Evolutionary conservation across 2,888 invertebrate genomes (phyloP).

Genomic region (Agonopterix arenella): DNA sequence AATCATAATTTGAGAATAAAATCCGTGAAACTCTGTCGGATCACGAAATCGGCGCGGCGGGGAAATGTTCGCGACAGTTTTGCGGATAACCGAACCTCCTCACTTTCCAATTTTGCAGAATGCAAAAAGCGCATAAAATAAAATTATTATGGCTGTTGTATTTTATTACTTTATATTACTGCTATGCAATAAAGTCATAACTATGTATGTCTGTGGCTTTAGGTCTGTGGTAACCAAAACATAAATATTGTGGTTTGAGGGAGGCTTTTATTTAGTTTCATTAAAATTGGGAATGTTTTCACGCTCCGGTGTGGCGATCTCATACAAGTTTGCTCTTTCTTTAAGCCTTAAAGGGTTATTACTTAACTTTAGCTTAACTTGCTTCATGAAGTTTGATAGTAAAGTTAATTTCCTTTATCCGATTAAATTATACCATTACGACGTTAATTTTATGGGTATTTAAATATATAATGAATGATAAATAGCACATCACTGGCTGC

Average conservation of each 20-base stretch:
- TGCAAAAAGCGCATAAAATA: constrained; percentile 27
- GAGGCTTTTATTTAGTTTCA: too few relatives aligned
- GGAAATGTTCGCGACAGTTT: constrained; percentile 1
- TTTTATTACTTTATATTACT: constrained; percentile 11
- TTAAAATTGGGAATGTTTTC: constrained; percentile 1
- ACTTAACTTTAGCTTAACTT: too few relatives aligned
- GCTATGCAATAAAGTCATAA: constrained; percentile 4
- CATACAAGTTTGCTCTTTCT: too few relatives aligned
- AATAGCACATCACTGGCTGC: too few relatives aligned
- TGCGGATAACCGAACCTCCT: constrained; percentile 18
- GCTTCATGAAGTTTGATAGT: too few relatives aligned
- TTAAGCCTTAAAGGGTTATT: too few relatives aligned
- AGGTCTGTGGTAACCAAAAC: constrained; percentile 3
- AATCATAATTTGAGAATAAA: constrained; percentile 10
- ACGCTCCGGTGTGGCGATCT: not conserved
- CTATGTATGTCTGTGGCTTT: constrained; percentile 1
- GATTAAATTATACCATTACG: too few relatives aligned
- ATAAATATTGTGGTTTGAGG: constrained; percentile 2
- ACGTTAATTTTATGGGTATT: too few relatives aligned
- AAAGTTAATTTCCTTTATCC: too few relatives aligned
- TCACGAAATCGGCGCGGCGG: constrained; percentile 15
- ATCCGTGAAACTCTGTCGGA: constrained; percentile 34
- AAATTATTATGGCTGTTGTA: constrained; percentile 21
- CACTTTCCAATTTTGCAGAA: constrained; percentile 52
- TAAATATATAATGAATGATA: too few relatives aligned